A percentile compares a stretch with the other conserved stretches of the same genome.
Conservation (phyloP, 2,797 vertebrate genomes). For the Paguma larvata region DNA sequence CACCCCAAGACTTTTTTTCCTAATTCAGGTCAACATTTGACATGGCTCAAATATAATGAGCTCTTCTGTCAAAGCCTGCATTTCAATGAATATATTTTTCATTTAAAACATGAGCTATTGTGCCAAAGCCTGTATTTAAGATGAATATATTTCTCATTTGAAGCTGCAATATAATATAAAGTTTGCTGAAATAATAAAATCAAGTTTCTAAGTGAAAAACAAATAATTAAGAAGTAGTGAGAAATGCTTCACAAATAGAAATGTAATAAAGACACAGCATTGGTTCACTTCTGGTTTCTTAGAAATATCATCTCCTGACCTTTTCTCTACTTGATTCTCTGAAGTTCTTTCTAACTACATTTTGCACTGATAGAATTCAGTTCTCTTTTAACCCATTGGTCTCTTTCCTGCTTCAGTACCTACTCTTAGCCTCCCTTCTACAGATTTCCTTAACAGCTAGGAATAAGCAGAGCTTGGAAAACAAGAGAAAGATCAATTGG, state of each 20-base stretch:
- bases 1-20: slow-evolving; percentile 64
- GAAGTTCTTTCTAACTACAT: slow-evolving; percentile 69
- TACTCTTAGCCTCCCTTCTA: neutral
- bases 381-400: slow-evolving; percentile 58
- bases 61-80: slow-evolving; percentile 72
- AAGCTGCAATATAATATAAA: slow-evolving; percentile 71
- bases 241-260: slow-evolving; percentile 77
- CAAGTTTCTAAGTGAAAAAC: slow-evolving; percentile 83
- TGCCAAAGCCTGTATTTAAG: slow-evolving; percentile 78
- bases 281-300: slow-evolving; percentile 55
- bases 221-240: slow-evolving; percentile 79
- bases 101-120: slow-evolving; percentile 75
- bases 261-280: slow-evolving; percentile 77
- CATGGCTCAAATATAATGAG: slow-evolving; percentile 84
- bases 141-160: slow-evolving; percentile 82
- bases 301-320: slow-evolving; percentile 76
- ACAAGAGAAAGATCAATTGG: slow-evolving; percentile 76
- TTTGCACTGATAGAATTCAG: slow-evolving; percentile 59
- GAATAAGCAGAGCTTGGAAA: slow-evolving; percentile 72
- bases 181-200: slow-evolving; percentile 77
- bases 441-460: slow-evolving; percentile 63
- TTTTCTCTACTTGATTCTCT: slow-evolving; percentile 62
- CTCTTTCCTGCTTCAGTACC: neutral
- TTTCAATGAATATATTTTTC: slow-evolving; percentile 83
- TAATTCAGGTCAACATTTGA: slow-evolving; percentile 81